These are phyloP conservation scores for Mirounga angustirostris DNA, from an alignment of 2,113 vertebrate species.

Conservation along the genomic window DNA sequence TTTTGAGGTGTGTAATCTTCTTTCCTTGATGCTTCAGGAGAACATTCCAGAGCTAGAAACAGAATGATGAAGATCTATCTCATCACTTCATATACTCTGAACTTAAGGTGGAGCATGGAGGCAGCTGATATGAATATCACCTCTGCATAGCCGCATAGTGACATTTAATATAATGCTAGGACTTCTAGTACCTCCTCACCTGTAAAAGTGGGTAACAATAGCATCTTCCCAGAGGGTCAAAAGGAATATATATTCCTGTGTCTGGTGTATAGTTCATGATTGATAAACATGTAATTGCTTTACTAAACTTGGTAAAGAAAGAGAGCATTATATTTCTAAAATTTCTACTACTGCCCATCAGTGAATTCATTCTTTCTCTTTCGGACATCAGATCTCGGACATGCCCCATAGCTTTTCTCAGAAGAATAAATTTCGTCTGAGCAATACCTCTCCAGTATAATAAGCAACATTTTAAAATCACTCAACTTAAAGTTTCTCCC, in stretches of 20 bases:
- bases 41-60: neutral
- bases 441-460: neutral
- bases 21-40: neutral
- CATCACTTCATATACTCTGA: neutral
- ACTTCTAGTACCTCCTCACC: neutral
- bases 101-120: neutral
- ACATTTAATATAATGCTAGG: neutral
- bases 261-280: neutral
- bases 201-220: slow-evolving; percentile 1
- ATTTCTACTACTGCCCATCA: neutral
- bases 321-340: neutral
- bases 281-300: neutral
- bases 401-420: neutral
- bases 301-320: neutral
- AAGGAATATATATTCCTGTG: neutral
- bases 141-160: neutral
- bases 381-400: neutral
- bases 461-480: neutral
- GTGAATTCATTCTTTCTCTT: slow-evolving; percentile 25
- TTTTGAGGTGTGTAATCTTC: neutral
- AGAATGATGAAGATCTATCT: neutral
- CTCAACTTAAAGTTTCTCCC: neutral
- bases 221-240: neutral
- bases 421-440: slow-evolving; percentile 32
- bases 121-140: neutral